These are phyloP conservation scores for Oligia fasciuncula DNA, from an alignment of 2,888 invertebrate species.

Conservation along the genomic window DNA sequence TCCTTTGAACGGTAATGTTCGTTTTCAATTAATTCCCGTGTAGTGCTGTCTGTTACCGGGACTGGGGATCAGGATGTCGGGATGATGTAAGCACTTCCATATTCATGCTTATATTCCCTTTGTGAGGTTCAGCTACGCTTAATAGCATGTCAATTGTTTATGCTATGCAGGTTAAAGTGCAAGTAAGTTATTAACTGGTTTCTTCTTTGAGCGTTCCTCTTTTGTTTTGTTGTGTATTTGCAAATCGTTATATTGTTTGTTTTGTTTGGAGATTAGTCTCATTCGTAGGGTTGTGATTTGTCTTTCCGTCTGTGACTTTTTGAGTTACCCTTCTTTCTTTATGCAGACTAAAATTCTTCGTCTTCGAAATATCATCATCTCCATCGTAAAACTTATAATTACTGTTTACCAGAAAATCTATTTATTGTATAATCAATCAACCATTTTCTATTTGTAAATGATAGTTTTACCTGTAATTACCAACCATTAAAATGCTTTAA, in stretches of 20 bases:
- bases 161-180: constrained; percentile 24
- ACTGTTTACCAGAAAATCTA: not conserved
- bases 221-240: constrained; percentile 23
- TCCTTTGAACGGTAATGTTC: constrained; percentile 56
- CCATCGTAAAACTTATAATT: not conserved
- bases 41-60: constrained; percentile 42
- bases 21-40: constrained; percentile 61
- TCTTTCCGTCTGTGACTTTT: not conserved
- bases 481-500: not conserved
- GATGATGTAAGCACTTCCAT: constrained; percentile 50
- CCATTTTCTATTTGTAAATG: not conserved
- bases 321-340: not conserved
- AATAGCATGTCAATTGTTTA: constrained; percentile 46
- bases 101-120: constrained; percentile 54
- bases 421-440: not conserved
- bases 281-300: not conserved
- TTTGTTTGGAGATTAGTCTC: not conserved
- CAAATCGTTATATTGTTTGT: not conserved
- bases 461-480: not conserved
- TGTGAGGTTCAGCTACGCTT: constrained; percentile 32
- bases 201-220: not conserved
- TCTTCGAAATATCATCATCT: not conserved
- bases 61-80: constrained; percentile 21
- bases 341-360: not conserved
- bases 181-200: not conserved